These are phyloP conservation scores for Heterodera filipjevi DNA, from an alignment of 2,888 invertebrate genomes.

Conservation along the genomic window DNA sequence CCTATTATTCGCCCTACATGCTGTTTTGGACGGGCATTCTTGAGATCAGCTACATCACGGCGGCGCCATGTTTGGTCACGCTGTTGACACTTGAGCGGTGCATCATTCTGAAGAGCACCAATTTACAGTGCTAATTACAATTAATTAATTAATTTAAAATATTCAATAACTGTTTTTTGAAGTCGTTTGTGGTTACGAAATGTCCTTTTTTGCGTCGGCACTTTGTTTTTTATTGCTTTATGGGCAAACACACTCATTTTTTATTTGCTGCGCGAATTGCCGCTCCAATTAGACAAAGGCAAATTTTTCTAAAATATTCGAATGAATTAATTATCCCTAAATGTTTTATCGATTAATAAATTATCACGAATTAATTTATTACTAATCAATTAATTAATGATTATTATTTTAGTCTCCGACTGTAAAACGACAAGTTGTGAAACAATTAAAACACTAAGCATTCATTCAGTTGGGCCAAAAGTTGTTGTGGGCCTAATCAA, in stretches of 20 bases:
- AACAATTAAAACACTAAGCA: background rate
- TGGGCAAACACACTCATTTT: background rate
- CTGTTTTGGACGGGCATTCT: background rate
- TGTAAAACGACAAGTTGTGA: background rate
- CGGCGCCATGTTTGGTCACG: background rate
- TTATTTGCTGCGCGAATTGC: constrained; percentile 3
- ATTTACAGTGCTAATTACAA: background rate
- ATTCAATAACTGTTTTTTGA: background rate
- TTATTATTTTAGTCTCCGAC: background rate
- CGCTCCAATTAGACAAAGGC: background rate
- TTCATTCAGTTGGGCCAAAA: background rate
- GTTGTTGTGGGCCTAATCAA: background rate
- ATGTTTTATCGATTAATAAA: too few relatives aligned
- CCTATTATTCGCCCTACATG: background rate
- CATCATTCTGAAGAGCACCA: constrained; percentile 2
- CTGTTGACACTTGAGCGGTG: background rate
- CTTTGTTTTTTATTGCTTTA: background rate
- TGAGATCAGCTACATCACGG: constrained; percentile 2
- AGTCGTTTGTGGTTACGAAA: background rate
- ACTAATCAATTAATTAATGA: background rate
- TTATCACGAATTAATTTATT: background rate
- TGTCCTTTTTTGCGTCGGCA: background rate
- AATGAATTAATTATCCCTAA: too few relatives aligned
- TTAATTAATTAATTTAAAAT: background rate
- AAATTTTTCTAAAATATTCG: too few relatives aligned